Conservation (phyloP, 2,888 invertebrate genomes). For the Encarsia formosa region DNA sequence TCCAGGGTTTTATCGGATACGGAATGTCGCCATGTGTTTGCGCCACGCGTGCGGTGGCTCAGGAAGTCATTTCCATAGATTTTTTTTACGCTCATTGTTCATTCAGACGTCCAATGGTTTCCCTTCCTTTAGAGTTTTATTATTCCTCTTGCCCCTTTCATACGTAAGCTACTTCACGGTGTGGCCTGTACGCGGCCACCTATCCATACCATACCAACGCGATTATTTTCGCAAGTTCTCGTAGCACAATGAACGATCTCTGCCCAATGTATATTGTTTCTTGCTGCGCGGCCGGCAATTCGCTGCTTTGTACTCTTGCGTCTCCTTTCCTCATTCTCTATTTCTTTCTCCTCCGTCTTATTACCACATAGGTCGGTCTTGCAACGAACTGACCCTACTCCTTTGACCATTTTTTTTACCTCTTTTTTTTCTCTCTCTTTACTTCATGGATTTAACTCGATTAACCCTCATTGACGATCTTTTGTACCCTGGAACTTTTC, state of each 20-base stretch:
- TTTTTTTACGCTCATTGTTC: slow-evolving; percentile 22
- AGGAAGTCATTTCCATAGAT: slow-evolving; percentile 23
- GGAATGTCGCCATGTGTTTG: slow-evolving; percentile 13
- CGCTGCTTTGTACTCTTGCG: slow-evolving; percentile 16
- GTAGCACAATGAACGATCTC: slow-evolving; percentile 18
- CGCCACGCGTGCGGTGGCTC: neutral
- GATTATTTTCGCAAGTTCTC: slow-evolving; percentile 26
- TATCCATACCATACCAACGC: neutral
- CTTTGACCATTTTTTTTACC: no score
- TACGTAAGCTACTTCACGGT: no score
- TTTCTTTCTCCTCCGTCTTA: no score
- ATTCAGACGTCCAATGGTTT: slow-evolving; percentile 21
- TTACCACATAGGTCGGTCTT: slow-evolving; percentile 11
- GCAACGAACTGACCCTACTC: slow-evolving; percentile 19
- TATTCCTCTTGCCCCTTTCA: neutral
- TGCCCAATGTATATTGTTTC: slow-evolving; percentile 17
- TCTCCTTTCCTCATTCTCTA: no score
- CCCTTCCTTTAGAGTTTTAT: slow-evolving; percentile 10
- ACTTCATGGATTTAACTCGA: no score
- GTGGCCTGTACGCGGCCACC: neutral
- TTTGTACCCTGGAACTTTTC: no score
- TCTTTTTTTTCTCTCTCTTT: no score
- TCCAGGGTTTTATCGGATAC: slow-evolving; percentile 17
- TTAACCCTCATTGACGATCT: no score
- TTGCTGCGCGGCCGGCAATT: slow-evolving; percentile 11